Base-by-base conservation (phyloP, 2,797 vertebrate genomes). In the Karalla daura region DNA sequence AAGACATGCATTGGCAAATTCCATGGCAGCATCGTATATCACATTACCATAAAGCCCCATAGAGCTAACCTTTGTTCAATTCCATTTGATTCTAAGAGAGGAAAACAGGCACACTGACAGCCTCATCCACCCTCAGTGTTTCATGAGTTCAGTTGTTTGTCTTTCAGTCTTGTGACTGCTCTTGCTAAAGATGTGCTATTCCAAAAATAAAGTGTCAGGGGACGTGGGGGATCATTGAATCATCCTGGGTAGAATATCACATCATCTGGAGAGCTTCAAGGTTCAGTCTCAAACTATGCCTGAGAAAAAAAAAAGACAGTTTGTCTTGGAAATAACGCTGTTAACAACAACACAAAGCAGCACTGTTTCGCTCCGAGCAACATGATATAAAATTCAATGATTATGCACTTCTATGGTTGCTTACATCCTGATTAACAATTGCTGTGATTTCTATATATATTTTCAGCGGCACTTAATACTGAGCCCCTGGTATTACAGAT, bases 131-230 rank as follows among this genome's bases (percentile, higher is more conserved):
- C 61, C 80, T 76, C 60, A 54, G 74, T 70, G 78, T 83, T 91
- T 87, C 85, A 86, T 79, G 80, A 91, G 88, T 89, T 91, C 80
- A 83, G 66, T 84, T 91, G 90, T 92, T 93, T 92, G 90, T 92
- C 89, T 92, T 91, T 89, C 72, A 77, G 91, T 88, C 90, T 89
- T 88, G 90, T 91, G 91, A 92, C 90, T 91, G 89, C 86, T 89
- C 87, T 83, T 71, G 80, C 89, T 89, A 89, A 92, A 92, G 91
- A 92, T 85, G 86, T 87, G 84, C 88, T 76, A 82, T 89, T 93
- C 92, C 91, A 91, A 92, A 93, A 93, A 93, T 92, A 93, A 93
- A 89, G 86, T 5, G 74, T 84, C 91, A 56, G 70, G 91, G 90
- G 91, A 92, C 77, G 49, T 40, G 78, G 66, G 83, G 86, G 86